A percentile compares a stretch with the other conserved stretches of the same genome.
Evolutionary conservation across 2,113 vertebrate genomes (phyloP).

Genomic region (Calidris pugnax): DNA sequence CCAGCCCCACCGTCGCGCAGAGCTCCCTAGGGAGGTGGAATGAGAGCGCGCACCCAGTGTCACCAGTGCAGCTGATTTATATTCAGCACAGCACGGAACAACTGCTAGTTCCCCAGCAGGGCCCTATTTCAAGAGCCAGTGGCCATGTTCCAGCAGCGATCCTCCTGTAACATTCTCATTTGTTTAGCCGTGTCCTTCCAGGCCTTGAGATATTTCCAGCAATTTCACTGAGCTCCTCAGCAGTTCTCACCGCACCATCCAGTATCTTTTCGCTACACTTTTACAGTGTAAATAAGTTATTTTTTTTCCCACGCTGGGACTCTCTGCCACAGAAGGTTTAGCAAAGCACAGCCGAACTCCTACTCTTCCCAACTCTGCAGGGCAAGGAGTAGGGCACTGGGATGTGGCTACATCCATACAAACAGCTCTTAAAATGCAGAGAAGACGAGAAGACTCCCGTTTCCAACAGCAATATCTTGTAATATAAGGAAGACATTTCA

Average conservation of each 20-base stretch:
- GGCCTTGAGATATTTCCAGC: background rate
- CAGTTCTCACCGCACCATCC: background rate
- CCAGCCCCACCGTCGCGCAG: accelerated
- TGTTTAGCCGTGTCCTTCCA: background rate
- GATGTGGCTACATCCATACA: background rate
- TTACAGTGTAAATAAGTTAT: background rate
- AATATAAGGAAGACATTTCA: background rate
- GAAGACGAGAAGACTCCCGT: background rate
- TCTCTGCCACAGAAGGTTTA: background rate
- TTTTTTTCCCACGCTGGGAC: background rate
- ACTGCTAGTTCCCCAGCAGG: background rate
- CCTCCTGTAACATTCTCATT: background rate
- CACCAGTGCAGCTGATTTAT: background rate
- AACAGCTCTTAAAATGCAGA: background rate
- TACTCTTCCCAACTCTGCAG: background rate
- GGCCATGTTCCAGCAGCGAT: background rate
- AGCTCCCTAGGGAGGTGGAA: accelerated
- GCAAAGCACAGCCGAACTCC: background rate
- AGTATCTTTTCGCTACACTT: background rate
- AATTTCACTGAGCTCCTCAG: background rate
- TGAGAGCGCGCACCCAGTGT: accelerated
- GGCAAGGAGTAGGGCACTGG: background rate
- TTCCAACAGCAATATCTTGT: background rate
- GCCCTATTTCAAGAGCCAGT: background rate
- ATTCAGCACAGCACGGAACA: background rate